Base-by-base conservation (phyloP, 2,797 vertebrate species). In the Nyctibius grandis region DNA sequence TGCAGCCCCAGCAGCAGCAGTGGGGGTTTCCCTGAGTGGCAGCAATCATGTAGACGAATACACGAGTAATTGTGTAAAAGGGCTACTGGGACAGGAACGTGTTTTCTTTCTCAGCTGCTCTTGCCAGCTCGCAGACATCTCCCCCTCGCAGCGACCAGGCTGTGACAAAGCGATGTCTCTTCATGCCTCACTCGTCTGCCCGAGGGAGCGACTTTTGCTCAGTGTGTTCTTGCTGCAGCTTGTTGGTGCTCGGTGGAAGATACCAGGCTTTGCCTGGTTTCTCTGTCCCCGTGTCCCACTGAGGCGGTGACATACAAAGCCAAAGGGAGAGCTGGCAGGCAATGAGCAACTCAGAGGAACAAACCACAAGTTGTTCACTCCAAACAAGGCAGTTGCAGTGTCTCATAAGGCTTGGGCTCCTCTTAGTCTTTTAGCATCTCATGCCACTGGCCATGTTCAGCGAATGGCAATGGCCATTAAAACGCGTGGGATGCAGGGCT, bases 381-480 rank as follows among this genome's bases (percentile, higher is more conserved):
- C 13, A 44, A 50, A 33, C 4, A 20, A 44, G 51, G 44, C 45
- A 19, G 31, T 31, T n/a, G 33, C 2, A 4, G 5, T 42, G 36
- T 29, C 31, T 68, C 12, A 29, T 63, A 11, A 51, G 73, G 54
- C 57, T 60, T 36, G 5, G 40, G 36, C 22, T 64, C 28, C 53
- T 36, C 31, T 17, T 14, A 21, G 15, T 34, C 81, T 18, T 17
- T 65, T 50, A 28, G 36, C 31, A 15, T 50, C 57, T 70, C 48
- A n/a, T 18, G n/a, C 29, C 31, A 0, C 65, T 68, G 65, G 36
- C 63, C n/a, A 0, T 2, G 12, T 14, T 70, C 56, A 51, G 68
- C 1, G 0, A 59, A 14, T 3, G 31, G 11, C 72, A 36, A 1
- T 4, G 40, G 60, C 59, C 50, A 12, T 21, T 21, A 15, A 47